phyloP scores from a whole-genome alignment of 1,140 invertebrate species.

The Trichonephila clavipes region DNA sequence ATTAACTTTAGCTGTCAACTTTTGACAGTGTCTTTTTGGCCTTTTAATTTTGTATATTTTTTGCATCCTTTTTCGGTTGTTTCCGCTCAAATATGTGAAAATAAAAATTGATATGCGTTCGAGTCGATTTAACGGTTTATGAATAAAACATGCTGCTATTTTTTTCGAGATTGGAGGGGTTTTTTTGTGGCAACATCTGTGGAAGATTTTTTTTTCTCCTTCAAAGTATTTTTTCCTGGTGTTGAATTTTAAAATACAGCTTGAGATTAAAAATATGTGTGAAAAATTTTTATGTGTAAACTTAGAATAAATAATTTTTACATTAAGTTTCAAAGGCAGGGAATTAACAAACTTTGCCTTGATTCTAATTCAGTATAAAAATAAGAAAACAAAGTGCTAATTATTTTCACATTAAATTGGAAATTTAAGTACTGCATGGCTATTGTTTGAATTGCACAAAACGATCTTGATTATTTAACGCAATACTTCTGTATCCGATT shows the following conservation, averaged over 20 bases:
- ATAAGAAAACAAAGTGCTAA: no score
- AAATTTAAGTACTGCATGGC: no score
- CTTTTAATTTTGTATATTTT: constrained; percentile 14
- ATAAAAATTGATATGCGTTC: constrained; percentile 59
- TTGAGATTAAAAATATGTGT: neutral
- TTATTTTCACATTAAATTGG: no score
- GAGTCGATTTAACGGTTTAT: constrained; percentile 52
- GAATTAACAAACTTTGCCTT: no score
- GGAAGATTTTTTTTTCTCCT: neutral
- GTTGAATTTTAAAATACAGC: neutral
- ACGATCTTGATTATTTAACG: no score
- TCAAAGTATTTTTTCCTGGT: neutral
- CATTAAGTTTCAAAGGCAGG: no score
- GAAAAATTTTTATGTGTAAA: neutral
- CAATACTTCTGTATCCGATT: no score
- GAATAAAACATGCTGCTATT: constrained; percentile 50
- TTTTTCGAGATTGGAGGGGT: neutral
- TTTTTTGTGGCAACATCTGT: constrained; percentile 43
- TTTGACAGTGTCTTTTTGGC: neutral
- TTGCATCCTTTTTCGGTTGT: neutral
- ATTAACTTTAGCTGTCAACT: constrained; percentile 50
- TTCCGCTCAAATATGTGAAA: constrained; percentile 13
- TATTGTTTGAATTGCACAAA: no score
- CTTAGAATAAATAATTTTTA: neutral
- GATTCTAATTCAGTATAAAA: no score